Conservation (phyloP, 1,140 invertebrate species). For the Nasonia vitripennis region DNA sequence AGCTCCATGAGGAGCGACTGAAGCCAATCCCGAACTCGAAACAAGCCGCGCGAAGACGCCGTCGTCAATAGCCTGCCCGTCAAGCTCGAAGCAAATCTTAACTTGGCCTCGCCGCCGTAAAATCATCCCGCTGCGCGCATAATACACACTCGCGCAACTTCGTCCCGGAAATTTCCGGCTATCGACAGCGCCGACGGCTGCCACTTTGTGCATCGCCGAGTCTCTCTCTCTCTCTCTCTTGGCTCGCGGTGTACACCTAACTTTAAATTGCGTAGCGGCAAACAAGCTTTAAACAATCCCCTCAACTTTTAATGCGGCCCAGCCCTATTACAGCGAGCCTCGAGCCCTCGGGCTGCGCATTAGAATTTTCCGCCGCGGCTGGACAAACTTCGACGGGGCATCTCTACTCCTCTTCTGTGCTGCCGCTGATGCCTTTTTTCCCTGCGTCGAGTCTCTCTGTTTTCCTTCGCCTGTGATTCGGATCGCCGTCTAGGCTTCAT, state of each 20-base stretch:
- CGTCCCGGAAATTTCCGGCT: not conserved
- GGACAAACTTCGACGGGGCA: not conserved
- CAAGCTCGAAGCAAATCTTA: not conserved
- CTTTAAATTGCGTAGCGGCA: conserved; percentile 63
- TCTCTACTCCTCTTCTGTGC: not conserved
- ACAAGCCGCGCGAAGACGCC: too few species aligned
- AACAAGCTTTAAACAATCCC: conserved; percentile 63
- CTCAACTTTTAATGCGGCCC: conserved; percentile 60
- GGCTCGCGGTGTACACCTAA: conserved; percentile 29
- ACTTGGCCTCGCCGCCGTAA: not conserved
- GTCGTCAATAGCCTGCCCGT: too few species aligned
- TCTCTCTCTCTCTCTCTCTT: not conserved
- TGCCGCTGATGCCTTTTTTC: not conserved
- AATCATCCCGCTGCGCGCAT: not conserved
- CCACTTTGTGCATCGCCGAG: not conserved
- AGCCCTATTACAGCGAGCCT: not conserved
- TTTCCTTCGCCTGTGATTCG: not conserved
- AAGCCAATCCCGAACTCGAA: too few species aligned
- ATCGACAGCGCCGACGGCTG: not conserved
- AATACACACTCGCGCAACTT: not conserved
- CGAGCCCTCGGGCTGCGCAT: conserved; percentile 8
- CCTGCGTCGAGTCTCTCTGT: not conserved
- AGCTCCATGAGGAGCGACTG: too few species aligned
- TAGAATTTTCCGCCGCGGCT: conserved; percentile 15
- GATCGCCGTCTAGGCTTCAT: not conserved